Conservation (phyloP, 2,888 invertebrate genomes). For the Holacanthella duospinosa region DNA sequence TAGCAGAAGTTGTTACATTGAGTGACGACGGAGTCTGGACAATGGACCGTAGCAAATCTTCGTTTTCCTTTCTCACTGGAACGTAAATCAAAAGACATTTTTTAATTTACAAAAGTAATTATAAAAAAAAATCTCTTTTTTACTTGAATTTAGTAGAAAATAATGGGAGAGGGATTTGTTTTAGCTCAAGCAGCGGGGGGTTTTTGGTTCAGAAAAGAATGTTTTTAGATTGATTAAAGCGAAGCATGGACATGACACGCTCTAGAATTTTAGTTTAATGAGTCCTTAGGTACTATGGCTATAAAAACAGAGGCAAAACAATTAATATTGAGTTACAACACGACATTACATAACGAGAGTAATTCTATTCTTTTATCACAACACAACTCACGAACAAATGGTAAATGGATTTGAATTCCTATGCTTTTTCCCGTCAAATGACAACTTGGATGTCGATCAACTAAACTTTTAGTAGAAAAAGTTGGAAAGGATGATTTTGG, state of each 20-base stretch:
- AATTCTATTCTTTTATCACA: not conserved
- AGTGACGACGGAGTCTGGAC: conserved; percentile 6
- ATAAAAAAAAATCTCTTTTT: not conserved
- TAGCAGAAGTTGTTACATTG: not conserved
- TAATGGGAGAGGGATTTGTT: no score
- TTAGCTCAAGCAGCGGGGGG: no score
- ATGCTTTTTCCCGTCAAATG: no score
- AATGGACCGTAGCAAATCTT: conserved; percentile 4
- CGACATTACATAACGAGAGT: not conserved
- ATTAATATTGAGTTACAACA: not conserved
- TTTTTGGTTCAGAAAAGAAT: no score
- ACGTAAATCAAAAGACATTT: not conserved
- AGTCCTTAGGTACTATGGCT: not conserved
- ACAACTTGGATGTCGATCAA: no score
- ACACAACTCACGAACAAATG: no score
- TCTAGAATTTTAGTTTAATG: not conserved
- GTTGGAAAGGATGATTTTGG: no score
- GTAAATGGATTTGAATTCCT: no score
- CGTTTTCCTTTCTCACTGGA: conserved; percentile 11
- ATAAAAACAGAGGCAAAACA: not conserved
- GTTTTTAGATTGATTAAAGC: not conserved
- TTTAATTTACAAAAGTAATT: not conserved
- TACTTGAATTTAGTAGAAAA: not conserved
- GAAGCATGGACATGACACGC: not conserved
- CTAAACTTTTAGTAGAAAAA: no score